Percentiles rank a stretch among this genome's conserved stretches.
Evolutionary conservation across 2,113 vertebrate genomes (phyloP).

Genomic region (Megaceryle maxima): DNA sequence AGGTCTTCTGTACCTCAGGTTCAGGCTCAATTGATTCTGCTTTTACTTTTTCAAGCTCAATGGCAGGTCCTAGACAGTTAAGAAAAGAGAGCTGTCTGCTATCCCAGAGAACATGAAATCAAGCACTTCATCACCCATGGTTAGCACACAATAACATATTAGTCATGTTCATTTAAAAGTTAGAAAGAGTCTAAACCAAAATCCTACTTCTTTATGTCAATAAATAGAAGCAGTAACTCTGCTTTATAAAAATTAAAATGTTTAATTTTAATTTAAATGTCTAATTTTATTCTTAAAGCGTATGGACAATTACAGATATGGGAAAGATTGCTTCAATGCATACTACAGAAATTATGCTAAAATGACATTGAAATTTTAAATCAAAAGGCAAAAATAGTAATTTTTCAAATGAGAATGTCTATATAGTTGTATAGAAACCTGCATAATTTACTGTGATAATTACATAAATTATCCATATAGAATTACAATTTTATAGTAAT

Average conservation of each 20-base stretch:
- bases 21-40: slow-evolving; percentile 80
- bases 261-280: background rate
- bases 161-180: slow-evolving; percentile 3
- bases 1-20: slow-evolving; percentile 80
- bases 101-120: slow-evolving; percentile 71
- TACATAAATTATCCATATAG: background rate
- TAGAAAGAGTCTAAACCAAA: slow-evolving; percentile 17
- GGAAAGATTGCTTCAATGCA: background rate
- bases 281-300: slow-evolving; percentile 19
- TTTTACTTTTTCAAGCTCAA: slow-evolving; percentile 84
- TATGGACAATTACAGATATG: background rate
- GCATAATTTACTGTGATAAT: slow-evolving; percentile 3
- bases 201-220: background rate
- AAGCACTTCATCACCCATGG: slow-evolving; percentile 64
- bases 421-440: background rate
- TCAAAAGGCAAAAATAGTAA: slow-evolving; percentile 13
- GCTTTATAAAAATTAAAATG: slow-evolving; percentile 8
- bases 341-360: background rate
- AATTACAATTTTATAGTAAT: background rate
- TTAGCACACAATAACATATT: slow-evolving; percentile 64
- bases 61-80: slow-evolving; percentile 81
- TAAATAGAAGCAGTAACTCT: slow-evolving; percentile 15
- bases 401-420: slow-evolving; percentile 28
- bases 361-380: background rate
- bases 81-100: slow-evolving; percentile 81